Percentiles rank a stretch among this genome's conserved stretches.
Conservation (phyloP, 2,797 vertebrate genomes). For the Danio aesculapii region DNA sequence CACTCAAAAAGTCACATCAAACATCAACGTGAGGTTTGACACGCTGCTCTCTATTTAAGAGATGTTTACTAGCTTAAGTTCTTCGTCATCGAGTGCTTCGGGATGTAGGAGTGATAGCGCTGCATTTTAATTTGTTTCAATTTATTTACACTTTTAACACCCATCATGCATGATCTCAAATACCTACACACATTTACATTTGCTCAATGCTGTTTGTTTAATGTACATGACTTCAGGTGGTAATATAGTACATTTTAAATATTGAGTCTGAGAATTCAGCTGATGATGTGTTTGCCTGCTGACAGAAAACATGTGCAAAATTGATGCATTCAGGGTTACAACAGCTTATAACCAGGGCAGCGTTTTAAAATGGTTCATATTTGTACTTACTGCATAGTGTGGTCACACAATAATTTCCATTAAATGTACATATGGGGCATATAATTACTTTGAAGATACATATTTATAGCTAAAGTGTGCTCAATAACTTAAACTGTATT, state of each 20-base stretch:
- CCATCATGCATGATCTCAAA: conserved; percentile 31
- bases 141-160: conserved; percentile 29
- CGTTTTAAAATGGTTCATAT: background rate
- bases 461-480: too few relatives aligned
- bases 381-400: background rate
- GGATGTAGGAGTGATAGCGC: conserved; percentile 48
- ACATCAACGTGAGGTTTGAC: background rate
- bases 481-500: too few relatives aligned
- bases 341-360: background rate
- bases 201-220: background rate
- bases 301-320: background rate
- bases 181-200: conserved; percentile 33
- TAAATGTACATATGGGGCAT: too few relatives aligned
- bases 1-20: conserved; percentile 1
- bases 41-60: conserved; percentile 25
- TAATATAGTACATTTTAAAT: background rate
- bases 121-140: conserved; percentile 56
- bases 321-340: background rate
- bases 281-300: background rate
- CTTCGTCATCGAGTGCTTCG: conserved; percentile 50
- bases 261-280: background rate
- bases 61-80: conserved; percentile 47
- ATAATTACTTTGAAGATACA: too few relatives aligned
- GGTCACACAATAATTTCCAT: background rate
- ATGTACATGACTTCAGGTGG: background rate